Evolutionary conservation across 2,888 invertebrate genomes (phyloP), one percentile per base, ranked within the genome.

Genomic region (Julus scanicus): DNA sequence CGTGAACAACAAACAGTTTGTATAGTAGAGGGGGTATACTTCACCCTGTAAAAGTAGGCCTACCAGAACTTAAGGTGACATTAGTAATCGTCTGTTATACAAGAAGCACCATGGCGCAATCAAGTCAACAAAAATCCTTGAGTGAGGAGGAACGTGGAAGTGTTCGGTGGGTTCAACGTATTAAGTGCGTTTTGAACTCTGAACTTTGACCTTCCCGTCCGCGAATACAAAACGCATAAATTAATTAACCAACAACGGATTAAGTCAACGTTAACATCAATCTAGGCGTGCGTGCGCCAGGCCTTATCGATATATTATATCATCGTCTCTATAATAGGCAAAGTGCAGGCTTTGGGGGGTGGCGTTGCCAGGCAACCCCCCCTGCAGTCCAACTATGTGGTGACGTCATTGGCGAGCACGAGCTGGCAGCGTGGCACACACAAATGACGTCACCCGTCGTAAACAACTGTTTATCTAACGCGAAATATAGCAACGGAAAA

Each of bases 221-320:
- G 6, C 71, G 71, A 6, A 29, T 29, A 29, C 15, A 20, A 71
- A 20, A 29, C 29, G 71, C 71, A 71, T 71, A 71, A 71, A 71
- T 71, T 71, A 71, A 71, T 71, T 71, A 71, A 71, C 71, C 71
- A 71, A 71, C 71, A 71, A 71, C 71, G 71, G 71, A 71, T 71
- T 71, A 71, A 71, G 71, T 71, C 71, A 71, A 71, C 29, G 71
- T 71, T 71, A 71, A 71, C 71, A 71, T 71, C 71, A 71, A 71
- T 71, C 71, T 71, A 71, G 71, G 71, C 71, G 71, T 71, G 71
- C 71, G 71, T 71, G 71, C 71, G 71, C 71, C n/a, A 9, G 29
- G 71, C 71, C 71, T 71, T 71, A 71, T 71, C 71, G 71, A 71
- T 71, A 71, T 29, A 29, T 71, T 71, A 71, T 71, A 71, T 71